These are phyloP conservation scores for Pelodytes ibericus DNA, from an alignment of 2,797 vertebrate species.

Conservation along the genomic window DNA sequence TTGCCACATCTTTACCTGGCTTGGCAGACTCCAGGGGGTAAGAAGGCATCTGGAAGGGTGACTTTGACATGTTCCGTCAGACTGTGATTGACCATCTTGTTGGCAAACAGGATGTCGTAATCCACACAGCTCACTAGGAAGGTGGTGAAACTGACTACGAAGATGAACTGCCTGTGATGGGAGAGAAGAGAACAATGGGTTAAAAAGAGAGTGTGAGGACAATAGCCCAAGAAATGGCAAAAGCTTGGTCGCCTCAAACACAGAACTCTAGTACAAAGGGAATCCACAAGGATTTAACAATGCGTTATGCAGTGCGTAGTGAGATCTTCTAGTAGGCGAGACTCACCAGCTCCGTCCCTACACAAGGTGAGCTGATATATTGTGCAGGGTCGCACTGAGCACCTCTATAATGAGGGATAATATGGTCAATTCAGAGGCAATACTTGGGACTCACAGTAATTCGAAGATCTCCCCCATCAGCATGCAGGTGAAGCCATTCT, in stretches of 20 bases:
- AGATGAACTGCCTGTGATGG: slow-evolving; percentile 89
- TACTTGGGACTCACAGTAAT: slow-evolving; percentile 94
- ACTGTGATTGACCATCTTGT: slow-evolving; percentile 95
- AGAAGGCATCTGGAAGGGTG: slow-evolving; percentile 93
- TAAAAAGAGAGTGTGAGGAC: too few relatives aligned
- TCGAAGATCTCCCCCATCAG: slow-evolving; percentile 95
- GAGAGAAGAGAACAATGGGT: neutral
- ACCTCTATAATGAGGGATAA: too few relatives aligned
- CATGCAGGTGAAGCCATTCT: slow-evolving; percentile 99
- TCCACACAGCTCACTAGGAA: slow-evolving; percentile 98
- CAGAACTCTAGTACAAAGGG: too few relatives aligned
- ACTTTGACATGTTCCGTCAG: slow-evolving; percentile 89
- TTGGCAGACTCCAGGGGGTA: slow-evolving; percentile 88
- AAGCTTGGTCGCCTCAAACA: too few relatives aligned
- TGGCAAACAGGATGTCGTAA: slow-evolving; percentile 98
- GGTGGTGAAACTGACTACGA: slow-evolving; percentile 95
- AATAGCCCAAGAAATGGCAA: too few relatives aligned
- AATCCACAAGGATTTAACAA: too few relatives aligned
- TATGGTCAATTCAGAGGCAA: too few relatives aligned
- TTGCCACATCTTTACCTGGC: slow-evolving; percentile 82
- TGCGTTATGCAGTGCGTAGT: too few relatives aligned
- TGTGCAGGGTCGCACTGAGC: too few relatives aligned
- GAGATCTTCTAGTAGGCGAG: too few relatives aligned
- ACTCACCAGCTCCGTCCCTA: too few relatives aligned
- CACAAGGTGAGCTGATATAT: too few relatives aligned